Evolutionary conservation across 2,113 vertebrate species (phyloP).

Genomic region (Thunnus maccoyii): DNA sequence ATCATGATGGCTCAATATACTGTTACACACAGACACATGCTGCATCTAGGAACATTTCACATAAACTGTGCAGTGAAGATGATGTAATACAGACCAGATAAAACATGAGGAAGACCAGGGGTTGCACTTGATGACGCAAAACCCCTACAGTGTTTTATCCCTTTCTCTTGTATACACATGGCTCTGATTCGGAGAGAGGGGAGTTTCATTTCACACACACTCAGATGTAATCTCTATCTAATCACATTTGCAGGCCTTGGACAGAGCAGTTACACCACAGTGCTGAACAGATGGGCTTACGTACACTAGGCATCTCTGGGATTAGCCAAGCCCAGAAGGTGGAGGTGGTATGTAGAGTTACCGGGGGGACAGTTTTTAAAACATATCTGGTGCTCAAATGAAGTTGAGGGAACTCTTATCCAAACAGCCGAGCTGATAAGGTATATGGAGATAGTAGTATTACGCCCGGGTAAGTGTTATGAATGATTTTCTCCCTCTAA

Average conservation of each 20-base stretch:
- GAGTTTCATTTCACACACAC: conserved; percentile 70
- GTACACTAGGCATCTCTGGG: conserved; percentile 56
- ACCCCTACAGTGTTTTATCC: conserved; percentile 43
- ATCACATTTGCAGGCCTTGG: conserved; percentile 78
- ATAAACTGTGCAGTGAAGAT: conserved; percentile 22
- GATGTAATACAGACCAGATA: conserved; percentile 45
- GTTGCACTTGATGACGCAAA: conserved; percentile 59
- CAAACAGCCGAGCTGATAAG: background rate
- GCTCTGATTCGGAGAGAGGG: conserved; percentile 55
- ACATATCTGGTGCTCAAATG: conserved; percentile 27
- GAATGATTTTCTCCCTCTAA: background rate
- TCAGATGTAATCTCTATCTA: conserved; percentile 79
- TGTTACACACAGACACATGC: background rate
- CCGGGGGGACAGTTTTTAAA: conserved; percentile 18
- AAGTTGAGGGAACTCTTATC: background rate
- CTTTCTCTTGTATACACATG: conserved; percentile 65
- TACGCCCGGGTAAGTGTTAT: too few relatives aligned
- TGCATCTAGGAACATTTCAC: conserved; percentile 18
- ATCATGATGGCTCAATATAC: background rate
- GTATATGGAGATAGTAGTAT: too few relatives aligned
- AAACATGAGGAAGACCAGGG: conserved; percentile 56
- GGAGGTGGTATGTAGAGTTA: conserved; percentile 51
- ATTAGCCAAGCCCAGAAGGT: conserved; percentile 66
- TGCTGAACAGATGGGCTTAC: conserved; percentile 73
- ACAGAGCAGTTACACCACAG: conserved; percentile 61